These are phyloP conservation scores for Macrosiphum euphorbiae DNA, from an alignment of 2,888 invertebrate genomes.

Conservation along the genomic window DNA sequence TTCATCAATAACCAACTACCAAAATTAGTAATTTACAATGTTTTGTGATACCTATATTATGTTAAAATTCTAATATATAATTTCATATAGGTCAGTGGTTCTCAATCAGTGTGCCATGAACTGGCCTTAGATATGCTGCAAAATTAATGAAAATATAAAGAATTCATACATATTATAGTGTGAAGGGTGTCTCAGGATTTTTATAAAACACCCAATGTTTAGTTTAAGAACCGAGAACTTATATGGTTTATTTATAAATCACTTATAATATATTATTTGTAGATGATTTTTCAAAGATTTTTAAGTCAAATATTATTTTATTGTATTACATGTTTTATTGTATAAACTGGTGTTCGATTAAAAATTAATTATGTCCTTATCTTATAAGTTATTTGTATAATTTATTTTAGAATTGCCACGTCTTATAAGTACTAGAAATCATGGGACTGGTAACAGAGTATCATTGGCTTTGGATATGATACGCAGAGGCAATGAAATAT, in stretches of 20 bases:
- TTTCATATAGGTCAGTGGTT: too few species aligned
- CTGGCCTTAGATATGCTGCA: too few species aligned
- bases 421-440: constrained; percentile 20
- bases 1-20: too few species aligned
- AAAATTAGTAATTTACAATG: too few species aligned
- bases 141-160: too few species aligned
- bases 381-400: background rate
- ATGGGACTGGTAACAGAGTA: constrained; percentile 66
- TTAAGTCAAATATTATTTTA: background rate
- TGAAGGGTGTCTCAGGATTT: too few species aligned
- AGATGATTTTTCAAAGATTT: background rate
- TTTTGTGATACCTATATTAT: too few species aligned
- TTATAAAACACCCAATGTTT: too few species aligned
- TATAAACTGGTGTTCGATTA: background rate
- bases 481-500: constrained; percentile 71
- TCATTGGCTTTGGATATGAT: constrained; percentile 70
- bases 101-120: too few species aligned
- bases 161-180: too few species aligned
- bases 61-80: too few species aligned
- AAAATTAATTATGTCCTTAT: background rate
- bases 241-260: background rate
- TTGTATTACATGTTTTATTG: background rate
- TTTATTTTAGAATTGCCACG: constrained; percentile 44
- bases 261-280: background rate
- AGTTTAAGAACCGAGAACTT: too few species aligned